Evolutionary conservation across 2,797 vertebrate species (phyloP).

Genomic region (Acanthurus tractus): DNA sequence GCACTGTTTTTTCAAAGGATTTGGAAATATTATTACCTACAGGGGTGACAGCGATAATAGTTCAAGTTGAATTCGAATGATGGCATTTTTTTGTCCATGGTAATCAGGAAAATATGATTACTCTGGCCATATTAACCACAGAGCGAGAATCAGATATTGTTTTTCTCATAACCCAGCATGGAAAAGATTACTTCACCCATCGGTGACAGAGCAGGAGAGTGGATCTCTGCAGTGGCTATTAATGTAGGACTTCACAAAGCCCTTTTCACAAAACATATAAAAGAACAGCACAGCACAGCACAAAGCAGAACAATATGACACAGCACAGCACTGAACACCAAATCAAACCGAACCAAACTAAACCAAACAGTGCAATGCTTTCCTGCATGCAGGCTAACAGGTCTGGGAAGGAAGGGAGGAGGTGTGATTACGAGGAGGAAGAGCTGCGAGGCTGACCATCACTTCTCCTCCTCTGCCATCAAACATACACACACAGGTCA

Average conservation of each 20-base stretch:
- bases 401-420: conserved; percentile 26
- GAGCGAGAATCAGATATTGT: no score
- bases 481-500: conserved; percentile 29
- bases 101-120: no score
- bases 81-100: background rate
- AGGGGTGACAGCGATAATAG: no score
- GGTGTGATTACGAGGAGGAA: conserved; percentile 48
- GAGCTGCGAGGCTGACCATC: conserved; percentile 33
- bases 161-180: background rate
- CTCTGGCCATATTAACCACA: no score
- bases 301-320: conserved; percentile 12
- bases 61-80: background rate
- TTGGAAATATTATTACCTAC: no score
- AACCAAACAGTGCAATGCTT: conserved; percentile 34
- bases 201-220: conserved; percentile 44
- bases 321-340: conserved; percentile 37
- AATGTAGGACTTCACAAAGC: conserved; percentile 2
- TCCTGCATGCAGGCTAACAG: conserved; percentile 71
- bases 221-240: conserved; percentile 21
- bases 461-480: conserved; percentile 40
- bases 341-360: conserved; percentile 35
- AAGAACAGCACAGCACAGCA: conserved; percentile 37
- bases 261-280: conserved; percentile 7
- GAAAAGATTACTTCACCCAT: conserved; percentile 22
- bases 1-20: no score